Percentiles rank a stretch among this genome's conserved stretches.
phyloP scores from a whole-genome alignment of 2,797 vertebrate genomes.

The Urophycis tenuis region DNA sequence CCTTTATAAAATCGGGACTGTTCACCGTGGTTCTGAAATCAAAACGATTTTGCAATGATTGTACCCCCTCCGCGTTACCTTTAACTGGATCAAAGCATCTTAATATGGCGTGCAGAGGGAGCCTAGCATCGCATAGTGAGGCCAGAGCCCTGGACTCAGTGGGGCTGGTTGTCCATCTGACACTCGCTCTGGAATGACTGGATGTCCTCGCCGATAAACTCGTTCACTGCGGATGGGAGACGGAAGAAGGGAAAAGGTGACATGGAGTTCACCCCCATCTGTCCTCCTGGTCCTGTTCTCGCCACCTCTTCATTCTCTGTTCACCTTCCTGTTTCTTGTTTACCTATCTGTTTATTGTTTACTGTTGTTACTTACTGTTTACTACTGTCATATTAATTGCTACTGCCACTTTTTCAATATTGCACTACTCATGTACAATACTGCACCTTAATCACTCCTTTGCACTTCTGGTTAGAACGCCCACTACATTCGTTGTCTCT shows the following conservation, averaged over 20 bases:
- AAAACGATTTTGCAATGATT: slow-evolving; percentile 48
- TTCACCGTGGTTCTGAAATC: slow-evolving; percentile 45
- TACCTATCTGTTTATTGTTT: too few species aligned
- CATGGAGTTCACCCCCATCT: not conserved
- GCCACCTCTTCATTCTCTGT: not conserved
- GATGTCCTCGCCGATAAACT: slow-evolving; percentile 89
- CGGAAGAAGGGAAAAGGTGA: not conserved
- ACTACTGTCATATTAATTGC: too few species aligned
- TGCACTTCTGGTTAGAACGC: too few species aligned
- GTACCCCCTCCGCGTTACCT: slow-evolving; percentile 27
- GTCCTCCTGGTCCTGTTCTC: not conserved
- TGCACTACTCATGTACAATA: too few species aligned
- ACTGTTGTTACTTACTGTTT: too few species aligned
- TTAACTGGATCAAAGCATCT: slow-evolving; percentile 42
- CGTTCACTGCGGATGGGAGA: slow-evolving; percentile 72
- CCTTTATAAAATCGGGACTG: slow-evolving; percentile 64
- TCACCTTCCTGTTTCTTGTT: not conserved
- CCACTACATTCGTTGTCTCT: too few species aligned
- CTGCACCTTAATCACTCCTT: too few species aligned
- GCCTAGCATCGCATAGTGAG: slow-evolving; percentile 14
- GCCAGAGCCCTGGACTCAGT: slow-evolving; percentile 48
- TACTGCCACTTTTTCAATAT: too few species aligned
- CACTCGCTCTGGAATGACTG: slow-evolving; percentile 71
- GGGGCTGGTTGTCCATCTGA: slow-evolving; percentile 71
- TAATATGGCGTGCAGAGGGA: slow-evolving; percentile 46